These are phyloP conservation scores for Neoniphon sammara DNA, from an alignment of 2,797 vertebrate species.

Conservation along the genomic window DNA sequence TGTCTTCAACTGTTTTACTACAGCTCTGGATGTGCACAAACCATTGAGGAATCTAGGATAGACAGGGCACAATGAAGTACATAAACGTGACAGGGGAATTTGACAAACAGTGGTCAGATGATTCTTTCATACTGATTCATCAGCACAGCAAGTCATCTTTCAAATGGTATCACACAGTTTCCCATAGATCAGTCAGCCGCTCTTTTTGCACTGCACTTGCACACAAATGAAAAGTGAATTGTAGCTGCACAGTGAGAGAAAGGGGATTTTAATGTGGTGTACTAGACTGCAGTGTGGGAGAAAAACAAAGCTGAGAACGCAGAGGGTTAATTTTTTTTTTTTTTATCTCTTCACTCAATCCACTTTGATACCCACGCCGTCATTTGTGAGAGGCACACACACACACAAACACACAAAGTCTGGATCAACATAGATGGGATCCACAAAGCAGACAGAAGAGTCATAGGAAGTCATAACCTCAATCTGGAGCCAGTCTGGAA, in stretches of 20 bases:
- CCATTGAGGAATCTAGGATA: not conserved
- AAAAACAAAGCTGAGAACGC: not conserved
- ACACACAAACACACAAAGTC: not conserved
- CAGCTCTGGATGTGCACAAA: not conserved
- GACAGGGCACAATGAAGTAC: no score
- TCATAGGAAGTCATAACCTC: constrained; percentile 72
- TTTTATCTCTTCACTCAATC: constrained; percentile 1
- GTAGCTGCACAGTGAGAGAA: not conserved
- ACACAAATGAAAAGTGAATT: not conserved
- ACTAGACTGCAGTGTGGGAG: not conserved
- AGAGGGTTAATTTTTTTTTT: no score
- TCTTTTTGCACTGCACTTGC: not conserved
- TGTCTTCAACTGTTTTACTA: constrained; percentile 10
- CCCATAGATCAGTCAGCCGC: not conserved
- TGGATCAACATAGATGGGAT: constrained; percentile 42
- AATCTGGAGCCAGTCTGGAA: constrained; percentile 62
- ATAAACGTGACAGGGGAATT: no score
- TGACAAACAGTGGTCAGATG: not conserved
- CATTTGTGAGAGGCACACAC: constrained; percentile 20
- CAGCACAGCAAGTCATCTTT: not conserved
- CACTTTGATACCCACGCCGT: not conserved
- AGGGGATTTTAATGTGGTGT: not conserved
- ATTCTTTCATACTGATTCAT: not conserved
- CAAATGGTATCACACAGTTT: not conserved
- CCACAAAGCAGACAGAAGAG: constrained; percentile 50